Evolutionary conservation across 2,888 invertebrate genomes (phyloP).

Genomic region (Holacanthella duospinosa): DNA sequence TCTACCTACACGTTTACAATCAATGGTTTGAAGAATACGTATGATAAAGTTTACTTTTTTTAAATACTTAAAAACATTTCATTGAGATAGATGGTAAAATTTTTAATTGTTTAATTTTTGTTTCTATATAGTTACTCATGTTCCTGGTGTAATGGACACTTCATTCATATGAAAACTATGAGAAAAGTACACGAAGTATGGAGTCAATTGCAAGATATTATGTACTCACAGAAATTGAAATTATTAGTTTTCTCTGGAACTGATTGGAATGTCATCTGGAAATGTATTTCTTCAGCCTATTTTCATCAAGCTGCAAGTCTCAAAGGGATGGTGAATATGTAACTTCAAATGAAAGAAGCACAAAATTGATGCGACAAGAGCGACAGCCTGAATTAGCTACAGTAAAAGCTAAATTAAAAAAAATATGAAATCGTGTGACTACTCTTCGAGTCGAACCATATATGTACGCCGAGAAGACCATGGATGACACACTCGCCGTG

Average conservation of each 20-base stretch:
- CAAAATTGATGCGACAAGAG: slow-evolving; percentile 78
- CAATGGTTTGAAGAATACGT: slow-evolving; percentile 96
- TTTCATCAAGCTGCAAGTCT: slow-evolving; percentile 93
- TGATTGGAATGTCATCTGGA: slow-evolving; percentile 95
- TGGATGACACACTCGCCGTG: slow-evolving; percentile 67
- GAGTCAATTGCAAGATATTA: slow-evolving; percentile 90
- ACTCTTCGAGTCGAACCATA: slow-evolving; percentile 66
- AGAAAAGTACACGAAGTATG: slow-evolving; percentile 94
- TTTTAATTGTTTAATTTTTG: slow-evolving; percentile 1
- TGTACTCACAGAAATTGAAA: slow-evolving; percentile 85
- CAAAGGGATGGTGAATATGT: slow-evolving; percentile 97
- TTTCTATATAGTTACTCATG: slow-evolving; percentile 61
- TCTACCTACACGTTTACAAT: slow-evolving; percentile 90
- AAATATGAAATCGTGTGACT: slow-evolving; percentile 55
- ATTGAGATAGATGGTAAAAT: not conserved
- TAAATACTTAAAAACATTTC: not conserved
- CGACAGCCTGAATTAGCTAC: slow-evolving; percentile 52
- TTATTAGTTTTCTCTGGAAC: slow-evolving; percentile 86
- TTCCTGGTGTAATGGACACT: slow-evolving; percentile 94
- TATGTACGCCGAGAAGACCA: slow-evolving; percentile 54
- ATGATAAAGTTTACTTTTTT: slow-evolving; percentile 38
- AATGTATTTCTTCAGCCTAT: slow-evolving; percentile 97
- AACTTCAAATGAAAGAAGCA: slow-evolving; percentile 89
- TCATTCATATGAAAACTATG: slow-evolving; percentile 97
- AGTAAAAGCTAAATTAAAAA: slow-evolving; percentile 30